A percentile compares a stretch with the other conserved stretches of the same genome.
phyloP scores from a whole-genome alignment of 92 coral and sea anemone genomes.

The Galaxea fascicularis region DNA sequence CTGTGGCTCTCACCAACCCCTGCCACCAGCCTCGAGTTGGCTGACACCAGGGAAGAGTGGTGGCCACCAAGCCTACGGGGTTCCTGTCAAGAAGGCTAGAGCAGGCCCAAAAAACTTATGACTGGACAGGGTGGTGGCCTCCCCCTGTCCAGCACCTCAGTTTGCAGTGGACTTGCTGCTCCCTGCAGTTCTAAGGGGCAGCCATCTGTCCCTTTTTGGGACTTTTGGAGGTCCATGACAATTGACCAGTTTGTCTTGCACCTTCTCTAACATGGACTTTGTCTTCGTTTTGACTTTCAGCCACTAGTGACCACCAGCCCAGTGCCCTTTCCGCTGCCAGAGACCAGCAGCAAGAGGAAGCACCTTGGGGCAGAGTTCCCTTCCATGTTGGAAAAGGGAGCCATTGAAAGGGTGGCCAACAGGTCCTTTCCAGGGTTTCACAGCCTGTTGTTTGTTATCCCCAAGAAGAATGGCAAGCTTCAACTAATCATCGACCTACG shows the following conservation, averaged over 20 bases:
- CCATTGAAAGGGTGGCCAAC: conserved; percentile 9
- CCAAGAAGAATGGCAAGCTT: too few species aligned
- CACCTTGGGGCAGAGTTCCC: background rate
- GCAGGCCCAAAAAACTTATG: too few species aligned
- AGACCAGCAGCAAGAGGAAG: conserved; percentile 19
- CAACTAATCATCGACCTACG: background rate
- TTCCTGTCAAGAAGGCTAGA: too few species aligned
- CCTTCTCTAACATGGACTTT: conserved; percentile 32
- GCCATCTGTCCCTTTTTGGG: too few species aligned
- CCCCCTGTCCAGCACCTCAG: too few species aligned
- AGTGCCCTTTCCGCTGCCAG: conserved; percentile 27
- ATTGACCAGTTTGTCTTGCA: conserved; percentile 8
- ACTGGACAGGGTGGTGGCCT: too few species aligned
- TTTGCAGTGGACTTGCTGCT: too few species aligned
- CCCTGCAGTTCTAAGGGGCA: too few species aligned
- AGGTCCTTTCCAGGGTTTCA: background rate
- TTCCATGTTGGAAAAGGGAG: conserved; percentile 9
- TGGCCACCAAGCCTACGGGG: too few species aligned
- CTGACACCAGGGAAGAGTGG: too few species aligned
- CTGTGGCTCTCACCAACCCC: background rate
- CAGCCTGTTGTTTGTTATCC: background rate
- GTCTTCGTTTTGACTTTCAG: conserved; percentile 17
- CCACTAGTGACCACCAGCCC: conserved; percentile 13
- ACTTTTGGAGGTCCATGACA: too few species aligned
- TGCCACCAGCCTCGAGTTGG: too few species aligned